phyloP scores from a whole-genome alignment of 2,113 vertebrate genomes.

The Damaliscus lunatus region DNA sequence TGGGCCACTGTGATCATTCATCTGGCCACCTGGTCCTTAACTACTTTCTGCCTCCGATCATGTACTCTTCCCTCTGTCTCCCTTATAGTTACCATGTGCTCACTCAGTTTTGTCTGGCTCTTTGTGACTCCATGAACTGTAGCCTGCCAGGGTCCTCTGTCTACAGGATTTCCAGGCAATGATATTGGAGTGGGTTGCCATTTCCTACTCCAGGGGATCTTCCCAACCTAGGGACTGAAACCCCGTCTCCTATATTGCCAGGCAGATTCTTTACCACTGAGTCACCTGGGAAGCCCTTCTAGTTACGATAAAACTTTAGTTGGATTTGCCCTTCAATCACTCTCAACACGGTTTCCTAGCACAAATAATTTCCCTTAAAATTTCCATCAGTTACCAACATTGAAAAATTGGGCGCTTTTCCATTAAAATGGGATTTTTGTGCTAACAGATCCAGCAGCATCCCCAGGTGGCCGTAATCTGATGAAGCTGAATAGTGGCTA shows the following conservation, averaged over 20 bases:
- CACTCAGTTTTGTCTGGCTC: neutral
- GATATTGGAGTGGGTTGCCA: neutral
- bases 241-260: neutral
- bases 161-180: neutral
- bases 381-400: neutral
- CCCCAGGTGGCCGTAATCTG: rapidly evolving
- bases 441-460: neutral
- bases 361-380: neutral
- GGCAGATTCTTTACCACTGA: neutral
- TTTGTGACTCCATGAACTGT: neutral
- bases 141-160: neutral
- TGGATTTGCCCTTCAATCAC: neutral
- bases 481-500: neutral
- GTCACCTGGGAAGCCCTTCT: neutral
- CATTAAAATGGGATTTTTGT: neutral
- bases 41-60: neutral
- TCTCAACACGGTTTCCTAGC: neutral
- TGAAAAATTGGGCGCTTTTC: neutral
- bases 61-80: no score
- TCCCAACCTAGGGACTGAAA: neutral
- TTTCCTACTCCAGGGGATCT: neutral
- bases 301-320: neutral
- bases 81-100: rapidly evolving
- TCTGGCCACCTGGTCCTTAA: neutral
- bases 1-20: no score